These are phyloP conservation scores for Rattus rattus DNA, from an alignment of 2,113 vertebrate genomes.

Conservation along the genomic window DNA sequence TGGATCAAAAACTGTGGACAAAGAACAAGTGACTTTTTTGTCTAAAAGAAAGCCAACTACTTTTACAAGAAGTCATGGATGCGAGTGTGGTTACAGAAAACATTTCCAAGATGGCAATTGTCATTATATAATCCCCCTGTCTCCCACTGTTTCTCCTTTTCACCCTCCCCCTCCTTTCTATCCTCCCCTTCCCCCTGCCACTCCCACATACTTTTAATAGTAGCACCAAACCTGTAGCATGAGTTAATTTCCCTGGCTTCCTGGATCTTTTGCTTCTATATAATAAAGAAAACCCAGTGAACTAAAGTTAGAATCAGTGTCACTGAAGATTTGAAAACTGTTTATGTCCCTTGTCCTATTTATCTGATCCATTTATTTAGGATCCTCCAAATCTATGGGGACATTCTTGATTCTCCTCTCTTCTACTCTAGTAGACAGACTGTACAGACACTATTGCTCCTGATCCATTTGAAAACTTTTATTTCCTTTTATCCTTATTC, in stretches of 20 bases:
- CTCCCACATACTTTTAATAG: not conserved
- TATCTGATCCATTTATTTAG: not conserved
- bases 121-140: not conserved
- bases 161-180: too few relatives aligned
- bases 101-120: not conserved
- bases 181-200: too few relatives aligned
- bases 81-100: not conserved
- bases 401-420: not conserved
- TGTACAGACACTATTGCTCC: not conserved
- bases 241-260: not conserved
- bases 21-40: not conserved
- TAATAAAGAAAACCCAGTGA: not conserved
- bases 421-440: not conserved
- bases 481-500: not conserved
- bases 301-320: not conserved
- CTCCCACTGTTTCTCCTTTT: too few relatives aligned
- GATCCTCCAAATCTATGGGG: not conserved
- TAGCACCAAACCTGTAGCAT: not conserved
- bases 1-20: not conserved
- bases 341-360: not conserved
- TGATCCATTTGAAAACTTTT: not conserved
- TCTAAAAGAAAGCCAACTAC: constrained; percentile 29
- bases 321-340: not conserved
- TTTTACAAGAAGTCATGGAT: constrained; percentile 8
- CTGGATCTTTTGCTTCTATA: not conserved